Evolutionary conservation across 2,797 vertebrate species (phyloP).

Genomic region (Chiroxiphia lanceolata): DNA sequence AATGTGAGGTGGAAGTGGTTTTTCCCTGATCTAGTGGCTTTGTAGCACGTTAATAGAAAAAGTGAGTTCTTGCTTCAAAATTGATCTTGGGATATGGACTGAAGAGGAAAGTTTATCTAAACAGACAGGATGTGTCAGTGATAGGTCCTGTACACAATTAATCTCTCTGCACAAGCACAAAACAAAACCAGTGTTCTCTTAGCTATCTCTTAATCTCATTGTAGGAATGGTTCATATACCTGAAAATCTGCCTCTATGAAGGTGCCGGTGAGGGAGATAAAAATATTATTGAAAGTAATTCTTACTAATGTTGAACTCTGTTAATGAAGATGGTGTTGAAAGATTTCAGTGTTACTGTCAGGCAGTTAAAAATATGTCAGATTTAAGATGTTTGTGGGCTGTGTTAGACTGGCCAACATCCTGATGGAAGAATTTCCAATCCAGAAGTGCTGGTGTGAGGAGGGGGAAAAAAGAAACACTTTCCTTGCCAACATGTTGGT

Average conservation of each 20-base stretch:
- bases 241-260: not conserved
- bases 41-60: not conserved
- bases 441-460: not conserved
- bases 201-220: not conserved
- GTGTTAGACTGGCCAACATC: not conserved
- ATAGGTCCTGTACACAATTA: not conserved
- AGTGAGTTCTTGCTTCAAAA: not conserved
- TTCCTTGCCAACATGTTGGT: not conserved
- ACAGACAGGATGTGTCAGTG: not conserved
- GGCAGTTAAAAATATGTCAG: not conserved
- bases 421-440: not conserved
- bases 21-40: not conserved
- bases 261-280: not conserved
- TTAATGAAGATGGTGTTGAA: not conserved
- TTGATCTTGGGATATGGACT: not conserved
- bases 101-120: not conserved
- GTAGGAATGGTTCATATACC: not conserved
- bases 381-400: not conserved
- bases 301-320: not conserved
- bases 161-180: not conserved
- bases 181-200: not conserved
- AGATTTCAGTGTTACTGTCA: not conserved
- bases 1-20: not conserved
- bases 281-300: not conserved
- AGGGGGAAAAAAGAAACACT: rapidly evolving